Evolutionary conservation across 2,797 vertebrate genomes (phyloP).

Genomic region (Okamejei kenojei): DNA sequence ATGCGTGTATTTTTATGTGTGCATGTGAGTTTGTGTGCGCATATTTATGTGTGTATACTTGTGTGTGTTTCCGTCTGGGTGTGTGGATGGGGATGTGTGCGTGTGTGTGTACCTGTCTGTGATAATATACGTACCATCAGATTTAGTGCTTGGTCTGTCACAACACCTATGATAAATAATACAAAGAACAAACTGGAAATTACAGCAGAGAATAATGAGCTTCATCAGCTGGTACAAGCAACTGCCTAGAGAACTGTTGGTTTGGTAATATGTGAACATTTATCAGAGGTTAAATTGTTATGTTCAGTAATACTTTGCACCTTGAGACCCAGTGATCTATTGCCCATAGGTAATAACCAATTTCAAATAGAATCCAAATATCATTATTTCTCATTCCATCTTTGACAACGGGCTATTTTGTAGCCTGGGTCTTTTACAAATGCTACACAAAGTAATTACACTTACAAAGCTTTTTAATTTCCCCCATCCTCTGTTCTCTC

Average conservation of each 20-base stretch:
- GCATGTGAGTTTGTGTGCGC: no score
- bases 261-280: slow-evolving; percentile 32
- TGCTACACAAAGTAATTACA: background rate
- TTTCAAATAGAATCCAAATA: background rate
- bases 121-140: background rate
- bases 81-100: no score
- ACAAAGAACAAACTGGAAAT: background rate
- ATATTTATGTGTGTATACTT: no score
- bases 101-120: no score
- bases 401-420: background rate
- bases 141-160: background rate
- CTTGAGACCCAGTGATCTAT: slow-evolving; percentile 21
- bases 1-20: no score
- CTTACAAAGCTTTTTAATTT: background rate
- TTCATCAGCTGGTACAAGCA: slow-evolving; percentile 36
- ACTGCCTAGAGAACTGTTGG: slow-evolving; percentile 25
- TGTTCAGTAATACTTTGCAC: slow-evolving; percentile 17
- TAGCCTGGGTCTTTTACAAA: background rate
- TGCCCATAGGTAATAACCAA: slow-evolving; percentile 8
- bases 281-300: slow-evolving; percentile 35
- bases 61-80: no score
- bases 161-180: background rate
- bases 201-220: slow-evolving; percentile 14
- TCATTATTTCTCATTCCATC: background rate
- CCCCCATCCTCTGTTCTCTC: background rate